Conservation (phyloP, 1,140 invertebrate species). For the Tetranychus urticae region DNA sequence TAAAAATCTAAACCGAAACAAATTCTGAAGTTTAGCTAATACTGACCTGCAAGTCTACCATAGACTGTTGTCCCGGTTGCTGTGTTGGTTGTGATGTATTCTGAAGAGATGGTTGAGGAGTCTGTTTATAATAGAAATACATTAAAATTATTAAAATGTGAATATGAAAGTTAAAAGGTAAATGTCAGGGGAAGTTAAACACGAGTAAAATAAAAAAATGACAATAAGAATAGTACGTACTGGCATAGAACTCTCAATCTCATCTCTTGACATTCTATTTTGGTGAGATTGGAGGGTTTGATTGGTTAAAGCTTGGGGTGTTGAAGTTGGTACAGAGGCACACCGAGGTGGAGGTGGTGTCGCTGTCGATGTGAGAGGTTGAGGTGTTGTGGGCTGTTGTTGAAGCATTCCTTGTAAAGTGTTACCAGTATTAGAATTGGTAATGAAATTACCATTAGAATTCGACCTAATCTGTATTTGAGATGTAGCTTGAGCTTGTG, state of each 20-base stretch:
- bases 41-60: no score
- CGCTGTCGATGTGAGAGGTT: constrained; percentile 1
- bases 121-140: no score
- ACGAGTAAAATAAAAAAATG: neutral
- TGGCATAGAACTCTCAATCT: neutral
- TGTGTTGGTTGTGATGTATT: neutral
- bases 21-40: no score
- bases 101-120: no score
- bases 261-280: neutral
- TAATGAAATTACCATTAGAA: neutral
- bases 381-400: constrained; percentile 9
- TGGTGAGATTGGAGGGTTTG: neutral
- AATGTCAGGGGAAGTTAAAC: neutral
- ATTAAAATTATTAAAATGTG: neutral
- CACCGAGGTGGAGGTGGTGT: constrained; percentile 5
- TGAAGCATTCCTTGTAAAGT: neutral
- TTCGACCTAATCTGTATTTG: neutral
- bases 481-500: neutral
- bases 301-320: neutral
- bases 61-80: neutral
- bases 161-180: neutral
- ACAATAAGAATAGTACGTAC: no score
- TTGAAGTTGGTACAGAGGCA: constrained; percentile 5
- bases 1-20: no score
- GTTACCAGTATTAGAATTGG: neutral